phyloP scores from a whole-genome alignment of 2,888 invertebrate genomes.

The Dicyrtoma fusca region DNA sequence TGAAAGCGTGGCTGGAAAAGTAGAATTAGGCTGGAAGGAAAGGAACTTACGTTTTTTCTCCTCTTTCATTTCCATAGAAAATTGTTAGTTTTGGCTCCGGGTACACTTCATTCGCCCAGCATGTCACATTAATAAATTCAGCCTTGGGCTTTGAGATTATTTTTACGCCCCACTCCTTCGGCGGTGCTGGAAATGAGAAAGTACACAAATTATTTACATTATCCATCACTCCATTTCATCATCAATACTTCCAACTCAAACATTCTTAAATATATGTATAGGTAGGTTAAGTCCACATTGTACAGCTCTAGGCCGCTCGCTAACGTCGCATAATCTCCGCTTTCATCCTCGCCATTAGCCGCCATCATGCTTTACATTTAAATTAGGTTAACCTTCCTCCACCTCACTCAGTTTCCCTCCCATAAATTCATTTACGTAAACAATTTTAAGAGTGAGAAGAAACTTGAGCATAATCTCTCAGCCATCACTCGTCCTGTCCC shows the following conservation, averaged over 20 bases:
- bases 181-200: slow-evolving; percentile 29
- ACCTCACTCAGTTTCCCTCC: too few species aligned
- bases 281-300: too few species aligned
- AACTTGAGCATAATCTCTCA: too few species aligned
- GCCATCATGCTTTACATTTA: too few species aligned
- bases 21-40: neutral
- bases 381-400: too few species aligned
- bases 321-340: too few species aligned
- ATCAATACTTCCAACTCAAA: neutral
- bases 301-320: too few species aligned
- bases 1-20: neutral
- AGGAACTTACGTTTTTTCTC: slow-evolving; percentile 34
- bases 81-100: slow-evolving; percentile 36
- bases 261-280: too few species aligned
- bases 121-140: slow-evolving; percentile 34
- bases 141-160: slow-evolving; percentile 31
- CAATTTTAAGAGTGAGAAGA: too few species aligned
- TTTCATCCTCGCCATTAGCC: too few species aligned
- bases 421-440: too few species aligned
- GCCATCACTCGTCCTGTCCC: too few species aligned
- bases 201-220: slow-evolving; percentile 5
- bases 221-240: neutral
- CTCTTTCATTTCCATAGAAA: slow-evolving; percentile 26
- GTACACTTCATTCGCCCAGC: slow-evolving; percentile 30
- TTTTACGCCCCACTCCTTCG: slow-evolving; percentile 33